These are phyloP conservation scores for Drosophila nigricruria DNA, from an alignment of 2,888 invertebrate species.

Conservation along the genomic window DNA sequence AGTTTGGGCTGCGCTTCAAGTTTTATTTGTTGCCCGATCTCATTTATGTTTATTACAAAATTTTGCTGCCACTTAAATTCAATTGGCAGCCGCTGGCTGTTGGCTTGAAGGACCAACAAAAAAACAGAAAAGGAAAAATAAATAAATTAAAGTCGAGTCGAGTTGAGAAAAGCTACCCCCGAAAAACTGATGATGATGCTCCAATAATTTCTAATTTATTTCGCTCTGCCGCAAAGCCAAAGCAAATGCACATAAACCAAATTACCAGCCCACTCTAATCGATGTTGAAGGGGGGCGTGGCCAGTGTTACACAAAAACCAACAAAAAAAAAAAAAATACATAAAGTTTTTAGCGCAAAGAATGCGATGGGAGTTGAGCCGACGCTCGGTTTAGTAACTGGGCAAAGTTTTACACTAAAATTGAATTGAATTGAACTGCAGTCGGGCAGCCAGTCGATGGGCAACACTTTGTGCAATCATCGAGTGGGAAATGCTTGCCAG, in stretches of 20 bases:
- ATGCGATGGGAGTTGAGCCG: not conserved
- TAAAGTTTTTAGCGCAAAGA: constrained; percentile 22
- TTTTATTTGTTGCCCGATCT: constrained; percentile 23
- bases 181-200: constrained; percentile 40
- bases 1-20: constrained; percentile 26
- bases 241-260: constrained; percentile 65
- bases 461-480: constrained; percentile 37
- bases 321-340: not conserved
- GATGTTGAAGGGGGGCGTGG: constrained; percentile 43
- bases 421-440: constrained; percentile 64
- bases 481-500: constrained; percentile 24
- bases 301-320: not conserved
- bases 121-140: constrained; percentile 6
- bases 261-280: constrained; percentile 59
- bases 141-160: constrained; percentile 3
- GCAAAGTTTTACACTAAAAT: constrained; percentile 62
- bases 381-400: constrained; percentile 4
- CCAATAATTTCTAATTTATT: constrained; percentile 80
- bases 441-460: constrained; percentile 7
- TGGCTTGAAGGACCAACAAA: not conserved
- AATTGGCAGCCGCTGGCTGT: constrained; percentile 35
- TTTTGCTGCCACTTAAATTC: constrained; percentile 44
- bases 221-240: constrained; percentile 57
- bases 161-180: not conserved
- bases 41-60: constrained; percentile 36